Conservation (phyloP, 2,888 invertebrate genomes). For the Agrotis puta region DNA sequence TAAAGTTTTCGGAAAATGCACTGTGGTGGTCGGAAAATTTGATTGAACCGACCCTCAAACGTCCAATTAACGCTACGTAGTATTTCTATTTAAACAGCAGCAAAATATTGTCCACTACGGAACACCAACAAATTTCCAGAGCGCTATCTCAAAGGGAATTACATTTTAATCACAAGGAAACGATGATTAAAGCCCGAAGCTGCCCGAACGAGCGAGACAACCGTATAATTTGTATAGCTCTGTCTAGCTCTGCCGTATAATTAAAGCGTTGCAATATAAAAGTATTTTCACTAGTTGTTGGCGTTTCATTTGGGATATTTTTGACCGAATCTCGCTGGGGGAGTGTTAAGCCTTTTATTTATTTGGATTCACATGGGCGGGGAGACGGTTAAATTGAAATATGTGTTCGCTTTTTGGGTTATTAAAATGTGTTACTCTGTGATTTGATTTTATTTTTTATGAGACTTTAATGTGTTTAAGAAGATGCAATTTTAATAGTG, state of each 20-base stretch:
- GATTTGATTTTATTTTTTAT: neutral
- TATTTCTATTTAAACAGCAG: neutral
- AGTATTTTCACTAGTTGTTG: constrained; percentile 25
- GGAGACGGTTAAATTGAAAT: constrained; percentile 22
- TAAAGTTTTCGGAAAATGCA: too few relatives aligned
- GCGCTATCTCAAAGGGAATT: constrained; percentile 47
- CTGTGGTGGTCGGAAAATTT: too few relatives aligned
- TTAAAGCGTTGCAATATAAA: constrained; percentile 47
- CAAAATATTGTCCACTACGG: constrained; percentile 12
- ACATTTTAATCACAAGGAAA: constrained; percentile 54
- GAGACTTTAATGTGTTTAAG: neutral
- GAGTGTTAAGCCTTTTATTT: constrained; percentile 32
- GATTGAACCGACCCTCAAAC: neutral
- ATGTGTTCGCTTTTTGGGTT: neutral
- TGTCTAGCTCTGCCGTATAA: constrained; percentile 33
- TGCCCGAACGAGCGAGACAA: constrained; percentile 16
- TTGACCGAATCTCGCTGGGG: constrained; percentile 16
- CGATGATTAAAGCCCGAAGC: constrained; percentile 54
- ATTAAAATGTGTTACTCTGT: neutral
- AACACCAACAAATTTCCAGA: constrained; percentile 17
- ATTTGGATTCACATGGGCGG: constrained; percentile 1
- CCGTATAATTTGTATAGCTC: constrained; percentile 14
- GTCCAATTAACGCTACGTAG: neutral
- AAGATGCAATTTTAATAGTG: too few relatives aligned
- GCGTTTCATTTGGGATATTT: constrained; percentile 38